Evolutionary conservation across 2,797 vertebrate species (phyloP).

Genomic region (Diplodus sargus): DNA sequence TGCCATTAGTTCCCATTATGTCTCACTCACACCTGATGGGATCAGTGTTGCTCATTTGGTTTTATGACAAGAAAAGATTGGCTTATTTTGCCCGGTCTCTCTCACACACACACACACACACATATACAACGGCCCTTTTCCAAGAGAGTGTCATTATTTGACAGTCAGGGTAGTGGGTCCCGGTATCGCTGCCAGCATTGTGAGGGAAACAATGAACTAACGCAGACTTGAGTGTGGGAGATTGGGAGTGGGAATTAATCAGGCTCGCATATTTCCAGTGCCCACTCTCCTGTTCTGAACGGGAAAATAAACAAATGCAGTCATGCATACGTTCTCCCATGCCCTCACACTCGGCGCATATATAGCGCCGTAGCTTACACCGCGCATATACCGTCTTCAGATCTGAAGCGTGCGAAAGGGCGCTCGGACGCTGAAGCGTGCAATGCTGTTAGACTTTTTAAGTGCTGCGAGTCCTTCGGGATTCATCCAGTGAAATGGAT

Average conservation of each 20-base stretch:
- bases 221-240: conserved; percentile 67
- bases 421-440: conserved; percentile 38
- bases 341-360: conserved; percentile 3
- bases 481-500: conserved; percentile 66
- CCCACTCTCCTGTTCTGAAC: conserved; percentile 49
- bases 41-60: conserved; percentile 50
- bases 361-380: conserved; percentile 6
- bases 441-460: conserved; percentile 55
- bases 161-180: conserved; percentile 49
- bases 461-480: conserved; percentile 62
- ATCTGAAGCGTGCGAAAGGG: conserved; percentile 25
- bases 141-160: conserved; percentile 44
- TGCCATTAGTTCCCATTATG: conserved; percentile 51
- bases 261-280: conserved; percentile 68
- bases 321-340: conserved; percentile 34
- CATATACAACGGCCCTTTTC: conserved; percentile 6
- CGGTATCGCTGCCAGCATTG: conserved; percentile 69
- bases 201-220: conserved; percentile 73
- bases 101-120: neutral
- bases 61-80: conserved; percentile 17
- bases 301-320: conserved; percentile 56
- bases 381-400: conserved; percentile 16
- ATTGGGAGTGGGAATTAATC: conserved; percentile 64
- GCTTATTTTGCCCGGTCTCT: conserved; percentile 5
- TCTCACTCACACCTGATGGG: conserved; percentile 58